These are phyloP conservation scores for Galleria mellonella DNA, from an alignment of 1,140 invertebrate genomes.

Conservation along the genomic window DNA sequence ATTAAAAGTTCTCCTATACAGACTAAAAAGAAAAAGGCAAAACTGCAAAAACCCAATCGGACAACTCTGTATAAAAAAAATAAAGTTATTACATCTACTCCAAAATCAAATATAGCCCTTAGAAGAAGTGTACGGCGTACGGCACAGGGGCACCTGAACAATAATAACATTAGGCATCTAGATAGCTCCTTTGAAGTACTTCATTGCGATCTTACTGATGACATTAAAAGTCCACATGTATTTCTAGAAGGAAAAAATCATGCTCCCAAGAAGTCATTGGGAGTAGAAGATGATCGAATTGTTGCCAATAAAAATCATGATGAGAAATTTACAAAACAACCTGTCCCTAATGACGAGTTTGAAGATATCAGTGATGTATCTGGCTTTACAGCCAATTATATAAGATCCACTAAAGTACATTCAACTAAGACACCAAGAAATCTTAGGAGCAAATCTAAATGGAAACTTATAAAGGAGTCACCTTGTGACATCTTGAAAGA, in stretches of 20 bases:
- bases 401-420: conserved; percentile 55
- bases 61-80: conserved; percentile 38
- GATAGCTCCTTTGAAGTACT: conserved; percentile 44
- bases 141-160: conserved; percentile 30
- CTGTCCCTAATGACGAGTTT: conserved; percentile 41
- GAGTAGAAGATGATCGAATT: conserved; percentile 17
- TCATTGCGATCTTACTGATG: conserved; percentile 14
- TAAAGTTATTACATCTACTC: conserved; percentile 53
- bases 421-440: conserved; percentile 43
- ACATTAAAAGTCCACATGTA: background rate
- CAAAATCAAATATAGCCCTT: conserved; percentile 31
- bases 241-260: conserved; percentile 3
- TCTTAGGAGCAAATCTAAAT: conserved; percentile 32
- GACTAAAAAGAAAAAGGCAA: conserved; percentile 34
- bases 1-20: conserved; percentile 39
- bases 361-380: conserved; percentile 66
- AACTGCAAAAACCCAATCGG: conserved; percentile 32
- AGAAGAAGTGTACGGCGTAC: conserved; percentile 47
- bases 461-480: conserved; percentile 39
- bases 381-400: conserved; percentile 65
- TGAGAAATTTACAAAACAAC: conserved; percentile 13
- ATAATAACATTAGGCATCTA: conserved; percentile 25
- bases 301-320: conserved; percentile 19
- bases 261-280: conserved; percentile 9
- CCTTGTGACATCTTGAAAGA: conserved; percentile 22